Percentiles rank a stretch among this genome's conserved stretches.
These are phyloP conservation scores for Alexandromys fortis DNA, from an alignment of 2,113 vertebrate genomes.

Conservation along the genomic window DNA sequence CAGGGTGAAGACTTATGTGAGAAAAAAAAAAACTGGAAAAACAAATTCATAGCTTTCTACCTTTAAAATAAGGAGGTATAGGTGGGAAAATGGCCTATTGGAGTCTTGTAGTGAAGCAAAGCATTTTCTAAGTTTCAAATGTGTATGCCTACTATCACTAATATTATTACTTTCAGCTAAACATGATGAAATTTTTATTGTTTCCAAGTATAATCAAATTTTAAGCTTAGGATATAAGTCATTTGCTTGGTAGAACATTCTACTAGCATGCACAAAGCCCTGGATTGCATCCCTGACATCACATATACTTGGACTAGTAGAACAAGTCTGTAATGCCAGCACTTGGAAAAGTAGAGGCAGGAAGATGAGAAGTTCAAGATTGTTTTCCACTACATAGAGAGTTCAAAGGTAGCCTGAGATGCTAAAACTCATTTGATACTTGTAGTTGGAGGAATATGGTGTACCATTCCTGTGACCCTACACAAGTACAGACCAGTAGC, in stretches of 20 bases:
- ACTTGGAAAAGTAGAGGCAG: neutral
- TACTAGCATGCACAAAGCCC: neutral
- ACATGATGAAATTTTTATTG: slow-evolving; percentile 13
- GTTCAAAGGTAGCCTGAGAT: neutral
- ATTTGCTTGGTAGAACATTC: neutral
- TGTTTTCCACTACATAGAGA: neutral
- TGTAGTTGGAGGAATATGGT: neutral
- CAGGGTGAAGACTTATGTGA: slow-evolving; percentile 22
- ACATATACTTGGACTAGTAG: neutral
- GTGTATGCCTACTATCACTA: neutral
- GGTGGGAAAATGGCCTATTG: neutral
- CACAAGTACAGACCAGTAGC: neutral
- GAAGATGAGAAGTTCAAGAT: neutral
- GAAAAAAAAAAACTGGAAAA: slow-evolving; percentile 25
- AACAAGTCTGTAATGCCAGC: neutral
- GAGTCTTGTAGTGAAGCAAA: slow-evolving; percentile 24
- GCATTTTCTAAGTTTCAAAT: slow-evolving; percentile 1
- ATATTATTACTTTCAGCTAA: slow-evolving; percentile 1
- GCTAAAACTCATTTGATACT: neutral
- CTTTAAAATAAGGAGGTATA: neutral
- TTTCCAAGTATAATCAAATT: slow-evolving; percentile 35
- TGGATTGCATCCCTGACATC: neutral
- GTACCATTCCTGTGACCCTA: neutral
- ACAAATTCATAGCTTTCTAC: slow-evolving; percentile 23
- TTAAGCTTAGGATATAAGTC: neutral